Evolutionary conservation across 2,888 invertebrate species (phyloP), one percentile per base, ranked within the genome.

Genomic region (Rhagonycha lutea): DNA sequence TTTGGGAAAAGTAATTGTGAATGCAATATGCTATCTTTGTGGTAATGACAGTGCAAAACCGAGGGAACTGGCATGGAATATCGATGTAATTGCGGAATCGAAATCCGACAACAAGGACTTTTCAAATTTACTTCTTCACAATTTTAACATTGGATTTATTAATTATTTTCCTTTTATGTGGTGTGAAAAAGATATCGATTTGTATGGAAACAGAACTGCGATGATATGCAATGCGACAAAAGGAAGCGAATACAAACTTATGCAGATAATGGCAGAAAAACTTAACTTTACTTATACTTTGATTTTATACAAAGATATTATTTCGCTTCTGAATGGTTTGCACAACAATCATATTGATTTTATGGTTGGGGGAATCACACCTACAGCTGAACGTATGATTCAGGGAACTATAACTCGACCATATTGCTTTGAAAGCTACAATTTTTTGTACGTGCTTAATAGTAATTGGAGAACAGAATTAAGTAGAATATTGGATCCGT

Each of bases 361-460:
- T 65, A 69, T 26, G 12, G 67, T 76, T 24, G 72, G 72, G 4
- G 76, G 76, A 26, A 61, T 79, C 26, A 73, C 76, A 9, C 72
- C 74, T 32, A 79, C 79, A 14, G 60, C 72, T 4, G 71, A 75
- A 24, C 32, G 79, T 12, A 61, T 74, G 4, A 70, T 70, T n/a
- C 29, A 65, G 12, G 68, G 70, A 3, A 74, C 78, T 14, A 76
- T 78, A 68, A 76, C 79, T 14, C 71, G 69, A n/a, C 72, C 70
- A 18, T 79, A 75, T 69, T 70, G 72, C 29, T 73, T 74, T 12
- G 79, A 79, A 69, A 76, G 78, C 5, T 79, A 76, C 68, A 61
- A 73, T 61, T 78, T 78, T 70, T 73, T 79, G n/a, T 79, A 79
- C 18, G n/a, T 78, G 7, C 70, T 69, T n/a, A 70, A 61, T 61